Evolutionary conservation across 2,113 vertebrate genomes (phyloP), one percentile per base, ranked within the genome.

Genomic region (Anoura caudifer): DNA sequence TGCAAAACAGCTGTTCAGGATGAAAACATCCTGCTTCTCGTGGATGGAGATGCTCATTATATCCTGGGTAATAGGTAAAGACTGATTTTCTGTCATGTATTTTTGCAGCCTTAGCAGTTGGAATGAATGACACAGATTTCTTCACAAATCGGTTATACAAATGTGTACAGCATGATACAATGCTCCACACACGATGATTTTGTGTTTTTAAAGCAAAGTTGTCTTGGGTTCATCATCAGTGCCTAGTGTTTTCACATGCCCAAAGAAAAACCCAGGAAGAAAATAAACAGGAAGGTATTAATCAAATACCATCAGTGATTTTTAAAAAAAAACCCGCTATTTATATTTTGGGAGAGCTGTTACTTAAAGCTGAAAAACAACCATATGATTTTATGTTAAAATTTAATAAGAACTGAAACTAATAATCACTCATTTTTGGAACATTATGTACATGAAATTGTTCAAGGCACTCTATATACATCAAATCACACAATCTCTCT

Each of bases 31-130:
- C 1, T 98, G 99, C 92, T 99, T 99, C 98, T 99, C 99, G 1
- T 99, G 99, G 99, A 99, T 99, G 99, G 99, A 99, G 98, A 98
- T 99, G 97, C 99, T 99, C 94, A 99, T 99, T 97, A 99, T 99
- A 96, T 99, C 99, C 93, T 99, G 99, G 99, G 99, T 99, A 98
- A 98, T 99, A 99, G 99, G 99, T 99, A 98, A 99, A 97, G 86
- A 94, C 94, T 89, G 84, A 50, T 91, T 97, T 96, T 98, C 24
- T 6, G 16, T 97, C 94, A 80, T 96, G 95, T 38, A 93, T 63
- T 89, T 83, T 91, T 84, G 52, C 91, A 90, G 6, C 79, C 59
- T 67, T 96, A 93, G 94, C 69, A 77, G 7, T 75, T 91, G 95
- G 79, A 22, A 61, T 96, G 73, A 87, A 94, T 83, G 69, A 7